Evolutionary conservation across 2,113 vertebrate genomes (phyloP).

Genomic region (Sinosuthora webbiana): DNA sequence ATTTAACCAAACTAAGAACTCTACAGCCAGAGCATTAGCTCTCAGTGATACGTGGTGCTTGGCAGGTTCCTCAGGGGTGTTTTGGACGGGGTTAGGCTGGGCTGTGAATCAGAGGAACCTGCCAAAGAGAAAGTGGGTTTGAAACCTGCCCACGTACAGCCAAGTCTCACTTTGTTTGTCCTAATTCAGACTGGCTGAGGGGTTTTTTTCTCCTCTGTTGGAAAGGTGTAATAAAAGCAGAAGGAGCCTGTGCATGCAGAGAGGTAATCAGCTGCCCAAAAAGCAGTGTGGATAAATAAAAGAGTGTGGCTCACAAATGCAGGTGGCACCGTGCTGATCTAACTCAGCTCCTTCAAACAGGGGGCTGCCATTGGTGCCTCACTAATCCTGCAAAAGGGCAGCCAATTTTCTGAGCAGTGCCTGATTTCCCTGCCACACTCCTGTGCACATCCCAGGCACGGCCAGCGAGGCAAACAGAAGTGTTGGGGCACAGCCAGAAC

Average conservation of each 20-base stretch:
- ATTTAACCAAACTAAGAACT: neutral
- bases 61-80: neutral
- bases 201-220: neutral
- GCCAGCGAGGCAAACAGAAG: neutral
- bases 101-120: neutral
- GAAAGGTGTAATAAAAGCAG: neutral
- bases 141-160: neutral
- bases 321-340: neutral
- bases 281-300: neutral
- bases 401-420: neutral
- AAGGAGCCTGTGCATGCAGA: rapidly evolving
- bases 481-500: constrained; percentile 7
- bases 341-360: neutral
- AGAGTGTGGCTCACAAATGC: neutral
- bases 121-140: neutral
- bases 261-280: neutral
- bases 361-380: neutral
- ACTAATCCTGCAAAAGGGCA: neutral
- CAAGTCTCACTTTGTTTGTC: neutral
- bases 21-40: neutral
- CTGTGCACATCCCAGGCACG: neutral
- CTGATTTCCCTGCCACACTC: neutral
- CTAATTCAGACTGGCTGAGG: neutral
- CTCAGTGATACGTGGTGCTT: neutral
- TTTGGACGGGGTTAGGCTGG: neutral